phyloP scores from a whole-genome alignment of 2,797 vertebrate species.

The Chelon labrosus region DNA sequence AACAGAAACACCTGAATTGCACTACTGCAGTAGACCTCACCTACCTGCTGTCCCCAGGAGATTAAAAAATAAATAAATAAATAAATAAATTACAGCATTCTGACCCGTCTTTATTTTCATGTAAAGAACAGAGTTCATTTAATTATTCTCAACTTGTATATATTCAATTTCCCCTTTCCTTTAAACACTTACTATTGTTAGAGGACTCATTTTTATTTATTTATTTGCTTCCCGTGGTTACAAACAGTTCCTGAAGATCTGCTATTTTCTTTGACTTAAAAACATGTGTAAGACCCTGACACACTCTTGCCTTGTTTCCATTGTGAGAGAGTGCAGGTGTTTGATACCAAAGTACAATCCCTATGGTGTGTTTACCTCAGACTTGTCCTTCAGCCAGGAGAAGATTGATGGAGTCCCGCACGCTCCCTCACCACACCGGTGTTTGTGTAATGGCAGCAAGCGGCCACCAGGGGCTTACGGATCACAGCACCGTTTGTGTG shows the following conservation, averaged over 20 bases:
- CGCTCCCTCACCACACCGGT: slow-evolving; percentile 41
- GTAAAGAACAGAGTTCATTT: not conserved
- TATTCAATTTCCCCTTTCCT: not conserved
- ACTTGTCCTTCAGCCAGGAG: slow-evolving; percentile 73
- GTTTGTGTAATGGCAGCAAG: slow-evolving; percentile 64
- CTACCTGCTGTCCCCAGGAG: slow-evolving; percentile 25
- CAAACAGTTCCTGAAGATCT: not conserved
- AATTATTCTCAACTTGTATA: not conserved
- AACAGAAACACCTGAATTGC: slow-evolving; percentile 33
- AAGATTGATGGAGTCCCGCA: slow-evolving; percentile 75
- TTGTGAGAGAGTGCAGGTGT: slow-evolving; percentile 63
- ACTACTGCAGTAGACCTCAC: slow-evolving; percentile 40
- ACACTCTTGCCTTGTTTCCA: slow-evolving; percentile 33
- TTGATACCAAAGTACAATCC: slow-evolving; percentile 68
- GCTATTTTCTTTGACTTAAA: slow-evolving; percentile 28
- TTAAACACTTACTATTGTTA: slow-evolving; percentile 4
- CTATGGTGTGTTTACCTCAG: slow-evolving; percentile 72
- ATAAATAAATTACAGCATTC: slow-evolving; percentile 14
- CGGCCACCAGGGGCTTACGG: slow-evolving; percentile 74
- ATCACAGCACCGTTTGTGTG: slow-evolving; percentile 34
- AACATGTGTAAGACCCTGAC: slow-evolving; percentile 25
- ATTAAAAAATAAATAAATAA: slow-evolving; percentile 29
- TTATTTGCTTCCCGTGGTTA: too few relatives aligned
- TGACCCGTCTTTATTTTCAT: slow-evolving; percentile 15
- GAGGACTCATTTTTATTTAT: not conserved